Evolutionary conservation across 1,140 invertebrate species (phyloP), one percentile per base, ranked within the genome.

Genomic region (Venturia canescens): DNA sequence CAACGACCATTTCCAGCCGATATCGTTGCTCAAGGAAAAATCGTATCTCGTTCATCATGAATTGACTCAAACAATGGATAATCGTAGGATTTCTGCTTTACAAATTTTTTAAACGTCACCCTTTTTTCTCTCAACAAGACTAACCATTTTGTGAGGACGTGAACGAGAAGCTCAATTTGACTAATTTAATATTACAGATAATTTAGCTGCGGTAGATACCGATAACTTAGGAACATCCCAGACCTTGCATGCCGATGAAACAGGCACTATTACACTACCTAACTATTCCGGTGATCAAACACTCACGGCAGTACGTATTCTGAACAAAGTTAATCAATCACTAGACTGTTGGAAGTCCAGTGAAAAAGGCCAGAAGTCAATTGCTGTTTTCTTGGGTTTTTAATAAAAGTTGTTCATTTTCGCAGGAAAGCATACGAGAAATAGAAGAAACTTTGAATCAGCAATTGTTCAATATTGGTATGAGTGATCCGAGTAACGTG

Each of bases 391-490:
- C 26, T 21, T n/a, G n/a, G n/a, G n/a, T n/a, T 53, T 57, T 57
- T 26, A 57, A 5, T 9, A 23, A n/a, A 70, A 26, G 0, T 27
- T 26, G 0, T 3, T 6, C 1, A 44, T 44, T 44, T 44, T 87
- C 86, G 1, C n/a, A 92, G 90, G 91, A 91, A 79, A 92, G 86
- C 66, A 90, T 92, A 38, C 83, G 87, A 60, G 89, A 92, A 60
- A 89, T 92, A 23, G 91, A 92, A 78, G 90, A 92, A 34, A 90
- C 91, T 0, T 80, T 92, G 18, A 92, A 92, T 82, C 90, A 90
- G 70, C 91, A 92, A 74, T 80, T 92, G 16, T 90, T 90, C 71
- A 89, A 87, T 77, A 89, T 91, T 7, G 87, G 85, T 11, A 78
- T 90, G 83, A 90, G 89, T 13, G 82, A 85, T 23, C 13, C 80